Percentiles rank a stretch among this genome's conserved stretches.
These are phyloP conservation scores for Heteromormyrus szaboi DNA, from an alignment of 2,797 vertebrate genomes.

Conservation along the genomic window DNA sequence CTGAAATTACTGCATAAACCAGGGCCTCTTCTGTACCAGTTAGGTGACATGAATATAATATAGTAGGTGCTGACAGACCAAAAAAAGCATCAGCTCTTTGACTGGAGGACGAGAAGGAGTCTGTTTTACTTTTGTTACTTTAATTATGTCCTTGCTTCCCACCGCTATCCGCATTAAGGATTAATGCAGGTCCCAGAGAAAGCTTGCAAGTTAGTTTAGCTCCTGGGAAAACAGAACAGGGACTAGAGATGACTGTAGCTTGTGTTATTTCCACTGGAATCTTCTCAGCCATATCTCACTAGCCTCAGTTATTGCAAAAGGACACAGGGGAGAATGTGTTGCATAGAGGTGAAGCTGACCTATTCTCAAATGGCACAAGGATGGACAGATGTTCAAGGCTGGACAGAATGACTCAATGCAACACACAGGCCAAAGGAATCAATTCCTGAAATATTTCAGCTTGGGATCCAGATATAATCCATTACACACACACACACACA, in stretches of 20 bases:
- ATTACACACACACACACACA: background rate
- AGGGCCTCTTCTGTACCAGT: background rate
- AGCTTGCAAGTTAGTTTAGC: conserved; percentile 3
- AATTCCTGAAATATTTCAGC: background rate
- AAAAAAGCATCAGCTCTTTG: background rate
- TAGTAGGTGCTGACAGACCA: background rate
- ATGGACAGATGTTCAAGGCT: too few relatives aligned
- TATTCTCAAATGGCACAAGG: background rate
- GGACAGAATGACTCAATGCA: background rate
- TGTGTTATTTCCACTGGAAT: background rate
- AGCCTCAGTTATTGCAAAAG: background rate
- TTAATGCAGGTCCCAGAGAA: conserved; percentile 39
- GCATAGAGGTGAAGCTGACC: background rate
- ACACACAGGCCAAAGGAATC: background rate
- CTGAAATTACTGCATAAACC: background rate
- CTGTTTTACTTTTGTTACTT: conserved; percentile 21
- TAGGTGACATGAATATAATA: background rate
- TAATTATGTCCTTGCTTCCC: conserved; percentile 34
- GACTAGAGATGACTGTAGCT: background rate
- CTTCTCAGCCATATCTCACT: background rate
- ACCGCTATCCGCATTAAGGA: conserved; percentile 44
- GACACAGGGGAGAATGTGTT: background rate
- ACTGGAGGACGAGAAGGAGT: conserved; percentile 4
- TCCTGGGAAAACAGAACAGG: conserved; percentile 11
- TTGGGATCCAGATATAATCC: background rate